Base-by-base conservation (phyloP, 1,140 invertebrate genomes). In the Aphaenogaster floridana region DNA sequence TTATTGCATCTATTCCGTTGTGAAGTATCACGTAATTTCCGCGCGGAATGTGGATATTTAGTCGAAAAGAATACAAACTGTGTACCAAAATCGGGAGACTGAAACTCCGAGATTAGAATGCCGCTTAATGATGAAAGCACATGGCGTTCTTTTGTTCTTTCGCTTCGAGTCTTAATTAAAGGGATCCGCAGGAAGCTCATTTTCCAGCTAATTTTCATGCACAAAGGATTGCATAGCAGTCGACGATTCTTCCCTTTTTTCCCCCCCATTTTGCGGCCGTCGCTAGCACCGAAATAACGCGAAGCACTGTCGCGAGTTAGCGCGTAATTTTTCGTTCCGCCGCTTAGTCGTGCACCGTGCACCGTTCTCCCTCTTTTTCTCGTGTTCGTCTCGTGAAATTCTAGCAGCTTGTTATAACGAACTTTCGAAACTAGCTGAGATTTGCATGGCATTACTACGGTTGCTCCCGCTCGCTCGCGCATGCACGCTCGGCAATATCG, bases 371-470 rank as follows among this genome's bases (percentile, higher is more conserved):
- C 52, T 28, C 28, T 80, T 59, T 80, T 80, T 50, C 63, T 68
- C 64, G 57, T 74, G 54, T 74, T 74, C 48, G 59, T 64, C 68
- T 84, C 71, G 57, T 54, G 74, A 86, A 87, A 91, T 84, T 88
- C 86, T 76, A 39, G 69, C 77, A 91, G 81, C 76, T 89, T 89
- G 86, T 88, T 88, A 89, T 91, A 93, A 93, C 86, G 87, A 93
- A 93, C 91, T 93, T 93, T 93, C 64, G 90, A 76, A 92, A 91
- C 90, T 91, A 92, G 84, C 88, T 87, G 90, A 92, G 90, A 93
- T 93, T 93, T 93, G 90, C 92, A 93, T 93, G 69, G 57, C 90
- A 91, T 93, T 92, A 92, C 80, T 28, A 52, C 48, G 45, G 59
- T 42, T 15, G 50, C 39, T 13, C 48, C 42, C 34, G 76, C 39